A percentile compares a stretch with the other conserved stretches of the same genome.
phyloP scores from a whole-genome alignment of 2,113 vertebrate species.

The Clarias magur region DNA sequence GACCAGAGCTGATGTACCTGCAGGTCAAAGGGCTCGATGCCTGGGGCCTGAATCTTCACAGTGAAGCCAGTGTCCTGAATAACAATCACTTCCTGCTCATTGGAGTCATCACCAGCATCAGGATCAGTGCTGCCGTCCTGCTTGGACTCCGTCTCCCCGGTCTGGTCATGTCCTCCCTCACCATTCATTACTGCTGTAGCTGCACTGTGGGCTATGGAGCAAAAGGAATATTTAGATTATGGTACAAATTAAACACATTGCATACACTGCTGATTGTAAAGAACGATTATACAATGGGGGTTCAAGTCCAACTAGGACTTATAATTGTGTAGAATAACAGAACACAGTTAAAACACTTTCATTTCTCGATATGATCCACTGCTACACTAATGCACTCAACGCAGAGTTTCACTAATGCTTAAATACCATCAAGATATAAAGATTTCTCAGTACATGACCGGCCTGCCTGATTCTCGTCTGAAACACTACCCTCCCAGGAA shows the following conservation, averaged over 20 bases:
- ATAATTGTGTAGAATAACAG: too few species aligned
- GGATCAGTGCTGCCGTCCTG: constrained; percentile 79
- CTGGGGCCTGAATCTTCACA: constrained; percentile 92
- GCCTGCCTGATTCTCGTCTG: too few species aligned
- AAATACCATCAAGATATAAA: too few species aligned
- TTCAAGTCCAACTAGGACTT: too few species aligned
- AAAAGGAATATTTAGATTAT: neutral
- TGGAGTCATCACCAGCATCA: constrained; percentile 81
- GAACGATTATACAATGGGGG: too few species aligned
- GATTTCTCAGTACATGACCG: too few species aligned
- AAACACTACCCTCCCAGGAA: too few species aligned
- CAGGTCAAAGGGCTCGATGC: constrained; percentile 90
- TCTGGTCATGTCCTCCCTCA: constrained; percentile 73
- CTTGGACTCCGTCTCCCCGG: constrained; percentile 72
- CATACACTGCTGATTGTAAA: neutral
- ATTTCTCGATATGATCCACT: too few species aligned
- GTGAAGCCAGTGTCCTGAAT: constrained; percentile 98
- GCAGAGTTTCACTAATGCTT: too few species aligned
- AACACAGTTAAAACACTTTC: too few species aligned
- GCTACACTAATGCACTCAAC: too few species aligned
- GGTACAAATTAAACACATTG: neutral
- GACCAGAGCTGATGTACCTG: constrained; percentile 76
- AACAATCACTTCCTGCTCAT: constrained; percentile 97
- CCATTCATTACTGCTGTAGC: constrained; percentile 88
- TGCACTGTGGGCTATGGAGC: constrained; percentile 72